phyloP scores from a whole-genome alignment of 2,797 vertebrate genomes.

The Ptychadena robeensis region DNA sequence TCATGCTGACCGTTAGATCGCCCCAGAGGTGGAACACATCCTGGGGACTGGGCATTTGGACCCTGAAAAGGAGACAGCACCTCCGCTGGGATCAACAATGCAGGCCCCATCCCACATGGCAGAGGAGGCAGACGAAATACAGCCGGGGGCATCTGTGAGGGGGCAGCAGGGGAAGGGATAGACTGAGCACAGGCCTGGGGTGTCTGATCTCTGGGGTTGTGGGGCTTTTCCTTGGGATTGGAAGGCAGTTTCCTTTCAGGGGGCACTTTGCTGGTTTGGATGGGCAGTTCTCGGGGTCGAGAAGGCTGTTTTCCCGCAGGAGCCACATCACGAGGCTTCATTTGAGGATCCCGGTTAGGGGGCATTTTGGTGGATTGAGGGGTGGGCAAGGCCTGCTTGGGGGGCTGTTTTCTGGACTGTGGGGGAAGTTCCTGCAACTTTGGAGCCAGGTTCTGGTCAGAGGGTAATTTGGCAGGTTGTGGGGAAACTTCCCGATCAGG shows the following conservation, averaged over 20 bases:
- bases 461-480: slow-evolving; percentile 59
- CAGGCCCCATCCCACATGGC: slow-evolving; percentile 59
- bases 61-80: slow-evolving; percentile 61
- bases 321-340: slow-evolving; percentile 58
- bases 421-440: slow-evolving; percentile 60
- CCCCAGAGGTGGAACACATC: slow-evolving; percentile 54
- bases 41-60: slow-evolving; percentile 58
- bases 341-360: slow-evolving; percentile 59
- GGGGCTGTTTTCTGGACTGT: slow-evolving; percentile 60
- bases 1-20: slow-evolving; percentile 57
- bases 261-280: slow-evolving; percentile 58
- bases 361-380: slow-evolving; percentile 60
- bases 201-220: slow-evolving; percentile 59
- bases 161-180: slow-evolving; percentile 58
- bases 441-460: slow-evolving; percentile 60
- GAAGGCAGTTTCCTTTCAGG: slow-evolving; percentile 62
- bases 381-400: slow-evolving; percentile 59
- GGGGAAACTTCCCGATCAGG: slow-evolving; percentile 54
- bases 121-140: slow-evolving; percentile 60
- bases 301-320: slow-evolving; percentile 59
- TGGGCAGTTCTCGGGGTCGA: slow-evolving; percentile 62
- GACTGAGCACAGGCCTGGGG: slow-evolving; percentile 58
- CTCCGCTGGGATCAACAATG: slow-evolving; percentile 60
- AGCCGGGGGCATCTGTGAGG: slow-evolving; percentile 61
- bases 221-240: slow-evolving; percentile 61